Evolutionary conservation across 1,140 invertebrate genomes (phyloP).

Genomic region (Colletes gigas): DNA sequence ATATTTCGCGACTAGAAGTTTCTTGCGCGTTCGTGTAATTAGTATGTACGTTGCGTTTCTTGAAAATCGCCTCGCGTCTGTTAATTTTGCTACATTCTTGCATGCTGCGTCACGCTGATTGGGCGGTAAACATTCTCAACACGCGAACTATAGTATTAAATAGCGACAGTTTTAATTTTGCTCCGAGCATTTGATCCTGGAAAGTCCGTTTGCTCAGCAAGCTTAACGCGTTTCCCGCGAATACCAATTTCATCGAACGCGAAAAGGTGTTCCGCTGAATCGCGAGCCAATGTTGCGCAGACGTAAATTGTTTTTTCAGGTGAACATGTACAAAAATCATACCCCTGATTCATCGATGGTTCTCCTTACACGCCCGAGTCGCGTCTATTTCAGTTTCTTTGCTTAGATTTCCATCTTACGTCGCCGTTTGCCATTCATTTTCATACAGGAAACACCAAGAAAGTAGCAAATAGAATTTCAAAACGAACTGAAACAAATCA

Average conservation of each 20-base stretch:
- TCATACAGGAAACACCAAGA: too few species aligned
- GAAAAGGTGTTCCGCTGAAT: background rate
- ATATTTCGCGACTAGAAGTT: background rate
- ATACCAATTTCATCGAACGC: background rate
- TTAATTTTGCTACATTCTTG: background rate
- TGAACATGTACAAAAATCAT: background rate
- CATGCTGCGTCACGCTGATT: background rate
- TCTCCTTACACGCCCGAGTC: background rate
- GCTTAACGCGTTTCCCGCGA: background rate
- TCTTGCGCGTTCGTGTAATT: background rate
- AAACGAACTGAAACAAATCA: too few species aligned
- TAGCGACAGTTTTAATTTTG: too few species aligned
- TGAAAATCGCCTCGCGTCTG: background rate
- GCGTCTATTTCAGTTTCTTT: background rate
- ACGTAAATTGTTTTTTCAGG: slow-evolving; percentile 44
- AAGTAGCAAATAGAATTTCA: too few species aligned
- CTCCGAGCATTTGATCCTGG: too few species aligned
- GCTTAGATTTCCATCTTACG: too few species aligned
- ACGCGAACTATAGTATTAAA: too few species aligned
- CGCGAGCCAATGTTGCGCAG: background rate
- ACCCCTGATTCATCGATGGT: background rate
- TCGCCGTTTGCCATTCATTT: background rate
- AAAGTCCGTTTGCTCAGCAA: background rate
- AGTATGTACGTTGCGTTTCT: background rate
- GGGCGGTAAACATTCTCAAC: too few species aligned